Percentiles rank a stretch among this genome's conserved stretches.
These are phyloP conservation scores for Nymphalis io DNA, from an alignment of 1,140 invertebrate species.

Conservation along the genomic window DNA sequence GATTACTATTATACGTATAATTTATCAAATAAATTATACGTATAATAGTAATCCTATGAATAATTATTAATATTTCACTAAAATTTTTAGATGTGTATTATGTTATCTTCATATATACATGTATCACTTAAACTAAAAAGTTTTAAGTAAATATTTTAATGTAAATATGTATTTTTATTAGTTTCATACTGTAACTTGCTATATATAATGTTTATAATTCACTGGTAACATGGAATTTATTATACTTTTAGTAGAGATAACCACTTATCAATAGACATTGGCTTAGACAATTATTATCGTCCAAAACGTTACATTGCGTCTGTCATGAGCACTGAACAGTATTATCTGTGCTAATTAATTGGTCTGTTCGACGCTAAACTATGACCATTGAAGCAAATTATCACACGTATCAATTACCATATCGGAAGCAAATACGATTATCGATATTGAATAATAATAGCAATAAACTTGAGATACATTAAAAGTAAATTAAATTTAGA, in stretches of 20 bases:
- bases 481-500: no score
- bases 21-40: no score
- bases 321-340: slow-evolving; percentile 17
- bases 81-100: no score
- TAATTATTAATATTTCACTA: no score
- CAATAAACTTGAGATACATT: not conserved
- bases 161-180: no score
- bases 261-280: slow-evolving; percentile 5
- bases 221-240: not conserved
- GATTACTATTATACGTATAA: no score
- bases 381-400: slow-evolving; percentile 8
- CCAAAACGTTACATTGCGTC: slow-evolving; percentile 13
- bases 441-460: not conserved
- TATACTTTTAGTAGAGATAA: not conserved
- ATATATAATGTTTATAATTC: not conserved
- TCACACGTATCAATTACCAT: slow-evolving; percentile 7
- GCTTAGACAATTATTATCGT: slow-evolving; percentile 24
- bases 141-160: no score
- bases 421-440: not conserved
- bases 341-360: slow-evolving; percentile 22
- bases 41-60: no score
- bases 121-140: no score
- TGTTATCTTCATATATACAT: no score
- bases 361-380: not conserved
- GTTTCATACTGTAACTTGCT: no score